Base-by-base conservation (phyloP, 2,113 vertebrate genomes). In the Talpa occidentalis region DNA sequence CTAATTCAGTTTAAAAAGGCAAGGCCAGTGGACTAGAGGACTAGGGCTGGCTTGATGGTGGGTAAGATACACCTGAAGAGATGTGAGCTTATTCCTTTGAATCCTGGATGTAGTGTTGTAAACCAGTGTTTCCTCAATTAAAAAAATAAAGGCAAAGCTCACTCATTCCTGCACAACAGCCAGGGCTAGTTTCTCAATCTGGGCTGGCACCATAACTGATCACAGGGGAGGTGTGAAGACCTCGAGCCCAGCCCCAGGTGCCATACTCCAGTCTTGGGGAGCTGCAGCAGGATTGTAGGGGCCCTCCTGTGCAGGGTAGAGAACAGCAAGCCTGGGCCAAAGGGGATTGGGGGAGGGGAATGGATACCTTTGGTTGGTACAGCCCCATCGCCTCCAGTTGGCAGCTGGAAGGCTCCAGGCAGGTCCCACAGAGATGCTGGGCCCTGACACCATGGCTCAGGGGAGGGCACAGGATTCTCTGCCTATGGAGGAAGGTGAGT, bases 291-390 rank as follows among this genome's bases (percentile, higher is more conserved):
- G 6, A 54, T 24, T 26, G 30, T 1, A 1, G 70, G n/a, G 30
- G 4, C 35, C n/a, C 0, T 22, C 9, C 2, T 4, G 30, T 30
- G 44, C 5, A 19, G 56, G 21, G 24, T 21, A 15, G 56, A 7
- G 21, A 24, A 59, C 4, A 59, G 47, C 47, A 49, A 10, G 47
- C 47, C 47, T 49, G 47, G 49, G 49, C 22, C 22, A 44, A 16
- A 3, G 3, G 35, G 40, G n/a, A 17, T 0, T n/a, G n/a, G n/a
- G n/a, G 0, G 49, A 8, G 16, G 16, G 19, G 6, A 56, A 30
- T n/a, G 10, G 56, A 70, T 19, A 19, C 30, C 30, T n/a, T 40
- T 35, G 19, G 47, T n/a, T 37, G 54, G 42, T 26, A 26, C 5
- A 3, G 14, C 70, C 56, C 35, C 30, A 49, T 12, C 17, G 3